These are phyloP conservation scores for Ctenicera cuprea DNA, from an alignment of 2,888 invertebrate genomes.

Conservation along the genomic window DNA sequence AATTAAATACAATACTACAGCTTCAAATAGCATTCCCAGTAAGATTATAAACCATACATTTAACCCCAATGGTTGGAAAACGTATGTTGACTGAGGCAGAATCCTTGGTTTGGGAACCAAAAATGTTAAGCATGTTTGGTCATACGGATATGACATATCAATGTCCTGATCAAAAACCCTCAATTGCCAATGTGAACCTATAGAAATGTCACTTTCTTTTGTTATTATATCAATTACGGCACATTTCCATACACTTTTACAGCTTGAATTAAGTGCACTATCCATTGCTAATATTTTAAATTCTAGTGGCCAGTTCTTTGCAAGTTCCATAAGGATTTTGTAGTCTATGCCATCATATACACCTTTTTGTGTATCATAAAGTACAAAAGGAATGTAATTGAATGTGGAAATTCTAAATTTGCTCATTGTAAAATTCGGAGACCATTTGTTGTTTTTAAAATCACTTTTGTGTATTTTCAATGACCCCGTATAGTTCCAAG, in stretches of 20 bases:
- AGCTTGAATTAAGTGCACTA: no score
- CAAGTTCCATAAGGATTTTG: constrained; percentile 31
- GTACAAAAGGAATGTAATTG: constrained; percentile 26
- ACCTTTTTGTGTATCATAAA: neutral
- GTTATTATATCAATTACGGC: neutral
- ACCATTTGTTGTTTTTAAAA: constrained; percentile 4
- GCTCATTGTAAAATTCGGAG: neutral
- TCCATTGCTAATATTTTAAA: neutral
- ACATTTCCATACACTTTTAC: no score
- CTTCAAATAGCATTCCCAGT: neutral
- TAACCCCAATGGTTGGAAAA: constrained; percentile 38
- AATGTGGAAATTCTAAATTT: constrained; percentile 11
- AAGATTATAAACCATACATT: constrained; percentile 40
- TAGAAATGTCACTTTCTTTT: constrained; percentile 1
- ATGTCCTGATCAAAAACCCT: neutral
- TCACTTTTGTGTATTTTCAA: neutral
- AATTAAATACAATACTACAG: neutral
- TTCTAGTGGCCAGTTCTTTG: constrained; percentile 15
- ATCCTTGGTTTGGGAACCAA: constrained; percentile 54
- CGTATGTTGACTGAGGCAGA: constrained; percentile 22
- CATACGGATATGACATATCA: constrained; percentile 43
- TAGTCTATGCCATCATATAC: constrained; percentile 40
- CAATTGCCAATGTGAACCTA: constrained; percentile 32
- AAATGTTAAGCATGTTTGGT: constrained; percentile 54
- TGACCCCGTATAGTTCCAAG: neutral